Evolutionary conservation across 37 sponge, comb jelly and placozoan species (phyloP), one percentile per base, ranked within the genome.

Genomic region (Chondrilla cf. caribensis): DNA sequence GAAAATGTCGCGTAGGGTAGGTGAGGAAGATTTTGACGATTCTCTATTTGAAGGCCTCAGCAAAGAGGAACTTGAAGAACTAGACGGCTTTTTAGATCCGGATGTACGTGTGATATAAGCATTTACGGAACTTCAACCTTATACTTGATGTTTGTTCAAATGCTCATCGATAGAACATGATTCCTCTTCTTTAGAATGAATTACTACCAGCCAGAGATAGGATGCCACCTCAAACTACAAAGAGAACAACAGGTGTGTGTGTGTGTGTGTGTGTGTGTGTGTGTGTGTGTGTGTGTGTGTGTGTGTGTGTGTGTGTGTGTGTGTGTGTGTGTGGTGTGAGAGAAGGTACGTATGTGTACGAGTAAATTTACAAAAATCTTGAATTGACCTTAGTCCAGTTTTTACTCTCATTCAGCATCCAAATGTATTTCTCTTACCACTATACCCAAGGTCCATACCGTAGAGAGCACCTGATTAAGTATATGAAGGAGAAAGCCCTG

Each of bases 161-260:
- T 77, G 11, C 11, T 47, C 11, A 14, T 47, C 9, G 51, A 11
- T 47, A 47, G 51, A 47, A 47, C 11, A 47, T 47, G 11, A 24
- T 38, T 21, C 29, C 0, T 0, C 38, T 31, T 39, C 19, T 54
- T 21, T 62, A 94, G 94, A 90, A 94, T 71, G 58, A 84, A 77
- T 71, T 87, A 0, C 86, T 94, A 5, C 94, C 88, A 14, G 76
- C 94, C 17, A 80, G 87, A 2, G 88, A 94, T 14, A 62, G 94
- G 9, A 24, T 89, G 35, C 94, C 91, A 58, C 58, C 72, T 26
- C 90, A 90, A 47, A 94, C 94, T 57, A 80, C n/a, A 17, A 90
- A 85, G 86, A 77, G 87, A 77, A 79, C 86, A 3, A 88, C 94
- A 58, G 94, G 82, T 42, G 66, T 28, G 44, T 78, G 58, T 78